Conservation (phyloP, 2,113 vertebrate genomes). For the Hiodon tergisus region DNA sequence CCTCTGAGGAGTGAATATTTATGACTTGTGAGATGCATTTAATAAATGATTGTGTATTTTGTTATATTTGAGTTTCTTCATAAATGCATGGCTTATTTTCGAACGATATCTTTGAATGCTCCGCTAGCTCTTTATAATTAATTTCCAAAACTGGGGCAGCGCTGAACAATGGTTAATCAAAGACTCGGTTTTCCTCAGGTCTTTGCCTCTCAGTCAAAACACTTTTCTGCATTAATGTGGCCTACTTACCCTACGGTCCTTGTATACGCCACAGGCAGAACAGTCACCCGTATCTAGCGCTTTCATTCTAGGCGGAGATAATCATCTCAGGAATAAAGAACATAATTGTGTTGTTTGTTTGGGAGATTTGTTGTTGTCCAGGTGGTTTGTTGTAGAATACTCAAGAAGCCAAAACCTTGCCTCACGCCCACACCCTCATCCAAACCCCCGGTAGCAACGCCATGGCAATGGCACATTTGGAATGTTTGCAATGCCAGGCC, state of each 20-base stretch:
- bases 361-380: slow-evolving; percentile 4
- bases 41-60: slow-evolving; percentile 1
- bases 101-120: slow-evolving; percentile 21
- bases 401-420: slow-evolving; percentile 1
- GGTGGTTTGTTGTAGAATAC: background rate
- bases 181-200: background rate
- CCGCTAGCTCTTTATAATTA: slow-evolving; percentile 14
- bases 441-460: background rate
- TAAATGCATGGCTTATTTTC: slow-evolving; percentile 22
- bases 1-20: background rate
- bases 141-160: slow-evolving; percentile 4
- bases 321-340: background rate
- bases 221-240: slow-evolving; percentile 7
- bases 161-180: slow-evolving; percentile 17
- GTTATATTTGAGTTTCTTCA: slow-evolving; percentile 8
- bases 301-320: background rate
- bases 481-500: background rate
- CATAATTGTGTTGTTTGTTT: background rate
- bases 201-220: slow-evolving; percentile 11
- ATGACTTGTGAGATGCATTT: background rate
- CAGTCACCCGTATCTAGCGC: background rate
- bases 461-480: background rate
- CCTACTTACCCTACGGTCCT: background rate
- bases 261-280: background rate
- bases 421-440: background rate